Percentiles rank a stretch among this genome's conserved stretches.
phyloP scores from a whole-genome alignment of 2,888 invertebrate species.

The Ellobium chinense region DNA sequence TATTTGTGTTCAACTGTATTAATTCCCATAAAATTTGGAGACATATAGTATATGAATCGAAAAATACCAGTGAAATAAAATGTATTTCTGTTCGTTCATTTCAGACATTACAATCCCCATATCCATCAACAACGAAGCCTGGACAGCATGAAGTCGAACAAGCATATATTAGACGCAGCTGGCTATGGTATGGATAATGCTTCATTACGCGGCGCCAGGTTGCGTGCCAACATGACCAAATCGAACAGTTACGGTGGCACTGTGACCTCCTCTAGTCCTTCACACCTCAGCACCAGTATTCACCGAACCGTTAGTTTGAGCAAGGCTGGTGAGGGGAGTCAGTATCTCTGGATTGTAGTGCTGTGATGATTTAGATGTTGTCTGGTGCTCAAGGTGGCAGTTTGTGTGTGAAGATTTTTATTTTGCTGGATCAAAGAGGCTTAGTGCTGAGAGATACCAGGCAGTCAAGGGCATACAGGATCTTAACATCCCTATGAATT shows the following conservation, averaged over 20 bases:
- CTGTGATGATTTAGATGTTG: neutral
- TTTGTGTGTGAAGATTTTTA: no score
- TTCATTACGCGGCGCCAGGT: constrained; percentile 22
- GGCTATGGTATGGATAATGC: constrained; percentile 78
- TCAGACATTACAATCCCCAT: constrained; percentile 27
- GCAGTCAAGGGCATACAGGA: no score
- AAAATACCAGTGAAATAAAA: no score
- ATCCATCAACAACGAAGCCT: constrained; percentile 33
- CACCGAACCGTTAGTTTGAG: constrained; percentile 9
- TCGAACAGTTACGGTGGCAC: constrained; percentile 91
- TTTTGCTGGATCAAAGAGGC: no score
- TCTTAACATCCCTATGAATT: no score
- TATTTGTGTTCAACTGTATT: no score
- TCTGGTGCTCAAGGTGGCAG: neutral
- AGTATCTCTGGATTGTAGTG: neutral
- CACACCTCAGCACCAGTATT: neutral
- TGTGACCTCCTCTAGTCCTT: neutral
- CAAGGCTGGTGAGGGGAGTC: constrained; percentile 32
- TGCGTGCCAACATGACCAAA: constrained; percentile 81
- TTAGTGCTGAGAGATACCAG: no score
- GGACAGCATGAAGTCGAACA: constrained; percentile 20
- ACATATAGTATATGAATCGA: no score
- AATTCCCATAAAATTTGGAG: no score
- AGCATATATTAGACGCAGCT: constrained; percentile 80
- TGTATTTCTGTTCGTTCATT: neutral